phyloP scores from a whole-genome alignment of 2,888 invertebrate species.

The Kuschelorhynchus macadamiae region DNA sequence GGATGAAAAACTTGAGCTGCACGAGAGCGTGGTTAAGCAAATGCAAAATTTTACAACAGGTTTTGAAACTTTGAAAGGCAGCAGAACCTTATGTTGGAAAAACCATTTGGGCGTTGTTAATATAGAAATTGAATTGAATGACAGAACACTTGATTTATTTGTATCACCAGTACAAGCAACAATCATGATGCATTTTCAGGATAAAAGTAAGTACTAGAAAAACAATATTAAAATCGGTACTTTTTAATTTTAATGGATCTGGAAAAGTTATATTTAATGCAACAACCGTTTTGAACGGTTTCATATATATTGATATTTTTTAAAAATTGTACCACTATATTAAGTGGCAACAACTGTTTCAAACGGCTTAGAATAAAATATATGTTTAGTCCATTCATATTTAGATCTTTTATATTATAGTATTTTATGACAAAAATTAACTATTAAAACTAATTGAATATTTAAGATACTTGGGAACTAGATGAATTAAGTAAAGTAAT shows the following conservation, averaged over 20 bases:
- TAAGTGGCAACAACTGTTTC: no score
- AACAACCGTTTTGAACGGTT: no score
- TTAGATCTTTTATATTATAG: no score
- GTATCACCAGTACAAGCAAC: slow-evolving; percentile 96
- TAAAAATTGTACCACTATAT: no score
- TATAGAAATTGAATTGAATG: slow-evolving; percentile 90
- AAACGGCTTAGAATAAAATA: no score
- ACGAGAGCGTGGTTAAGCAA: slow-evolving; percentile 83
- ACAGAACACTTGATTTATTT: slow-evolving; percentile 80
- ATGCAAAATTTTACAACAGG: slow-evolving; percentile 89
- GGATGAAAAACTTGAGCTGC: slow-evolving; percentile 92
- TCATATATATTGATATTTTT: no score
- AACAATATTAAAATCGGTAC: no score
- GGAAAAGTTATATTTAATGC: no score
- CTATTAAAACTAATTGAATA: no score
- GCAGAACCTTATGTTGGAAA: slow-evolving; percentile 94
- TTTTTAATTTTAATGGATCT: no score
- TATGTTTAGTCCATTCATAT: no score
- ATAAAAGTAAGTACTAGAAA: slow-evolving; percentile 77
- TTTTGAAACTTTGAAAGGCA: slow-evolving; percentile 92
- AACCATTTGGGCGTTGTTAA: slow-evolving; percentile 93
- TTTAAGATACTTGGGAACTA: slow-evolving; percentile 83
- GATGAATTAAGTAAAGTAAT: slow-evolving; percentile 88
- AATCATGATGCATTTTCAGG: slow-evolving; percentile 93
- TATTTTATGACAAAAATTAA: no score